phyloP scores from a whole-genome alignment of 2,797 vertebrate species.

The Intellagama lesueurii region DNA sequence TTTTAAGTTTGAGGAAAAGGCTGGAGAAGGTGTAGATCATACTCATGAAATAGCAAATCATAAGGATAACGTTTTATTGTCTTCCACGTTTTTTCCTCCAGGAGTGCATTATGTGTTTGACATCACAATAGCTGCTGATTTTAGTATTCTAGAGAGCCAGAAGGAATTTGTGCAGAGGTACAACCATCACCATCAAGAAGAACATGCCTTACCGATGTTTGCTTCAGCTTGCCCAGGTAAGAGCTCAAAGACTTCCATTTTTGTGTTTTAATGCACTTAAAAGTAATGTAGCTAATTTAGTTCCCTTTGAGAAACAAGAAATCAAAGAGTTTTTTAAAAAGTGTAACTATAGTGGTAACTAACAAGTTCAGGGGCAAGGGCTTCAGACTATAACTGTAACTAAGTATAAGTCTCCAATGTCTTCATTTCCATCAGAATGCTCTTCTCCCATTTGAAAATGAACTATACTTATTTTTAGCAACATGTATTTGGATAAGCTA shows the following conservation, averaged over 20 bases:
- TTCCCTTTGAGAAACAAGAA: too few relatives aligned
- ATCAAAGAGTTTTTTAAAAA: too few relatives aligned
- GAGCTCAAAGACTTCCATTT: not conserved
- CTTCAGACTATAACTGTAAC: too few relatives aligned
- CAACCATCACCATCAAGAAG: constrained; percentile 86
- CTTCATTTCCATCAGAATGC: too few relatives aligned
- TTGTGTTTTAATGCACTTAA: too few relatives aligned
- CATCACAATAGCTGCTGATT: constrained; percentile 90
- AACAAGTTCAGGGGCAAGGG: too few relatives aligned
- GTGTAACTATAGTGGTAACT: too few relatives aligned
- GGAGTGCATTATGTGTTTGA: constrained; percentile 94
- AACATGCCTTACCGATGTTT: constrained; percentile 92
- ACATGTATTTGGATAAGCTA: too few relatives aligned
- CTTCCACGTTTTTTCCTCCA: constrained; percentile 55
- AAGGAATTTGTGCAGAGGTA: constrained; percentile 92
- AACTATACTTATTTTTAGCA: too few relatives aligned
- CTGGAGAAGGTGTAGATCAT: not conserved
- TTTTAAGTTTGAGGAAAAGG: not conserved
- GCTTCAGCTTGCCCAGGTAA: constrained; percentile 97
- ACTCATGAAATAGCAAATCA: not conserved
- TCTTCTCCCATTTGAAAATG: too few relatives aligned
- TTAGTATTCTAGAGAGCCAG: constrained; percentile 96
- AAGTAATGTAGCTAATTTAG: too few relatives aligned
- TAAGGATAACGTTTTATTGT: not conserved
- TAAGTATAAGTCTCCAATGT: too few relatives aligned